These are phyloP conservation scores for Okamejei kenojei DNA, from an alignment of 2,797 vertebrate genomes.

Conservation along the genomic window DNA sequence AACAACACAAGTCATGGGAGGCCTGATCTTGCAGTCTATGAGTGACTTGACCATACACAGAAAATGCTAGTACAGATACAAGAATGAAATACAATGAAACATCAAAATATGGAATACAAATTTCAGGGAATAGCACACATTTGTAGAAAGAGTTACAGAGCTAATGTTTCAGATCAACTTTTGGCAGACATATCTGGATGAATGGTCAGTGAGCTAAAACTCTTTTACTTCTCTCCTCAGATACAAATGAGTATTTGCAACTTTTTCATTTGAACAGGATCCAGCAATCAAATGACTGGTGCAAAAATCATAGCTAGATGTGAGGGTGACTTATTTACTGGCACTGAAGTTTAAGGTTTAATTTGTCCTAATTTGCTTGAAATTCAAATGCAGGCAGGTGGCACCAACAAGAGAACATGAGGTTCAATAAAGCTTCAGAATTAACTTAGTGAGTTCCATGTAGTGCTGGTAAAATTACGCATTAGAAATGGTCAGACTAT, in stretches of 20 bases:
- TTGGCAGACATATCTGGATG: too few relatives aligned
- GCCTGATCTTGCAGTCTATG: neutral
- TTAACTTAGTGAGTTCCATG: neutral
- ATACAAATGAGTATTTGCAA: too few relatives aligned
- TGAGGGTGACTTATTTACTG: neutral
- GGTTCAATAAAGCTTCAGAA: neutral
- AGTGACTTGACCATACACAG: neutral
- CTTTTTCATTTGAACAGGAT: too few relatives aligned
- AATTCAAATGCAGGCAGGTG: neutral
- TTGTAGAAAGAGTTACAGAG: too few relatives aligned
- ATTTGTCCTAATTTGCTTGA: neutral
- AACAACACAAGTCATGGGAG: too few relatives aligned
- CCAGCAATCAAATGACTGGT: neutral
- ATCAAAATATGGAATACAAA: too few relatives aligned
- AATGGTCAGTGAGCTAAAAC: too few relatives aligned
- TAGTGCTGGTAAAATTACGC: neutral
- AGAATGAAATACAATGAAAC: too few relatives aligned
- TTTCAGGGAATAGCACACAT: too few relatives aligned
- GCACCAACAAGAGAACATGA: neutral
- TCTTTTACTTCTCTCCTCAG: too few relatives aligned
- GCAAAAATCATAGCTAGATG: neutral
- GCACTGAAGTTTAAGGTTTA: neutral
- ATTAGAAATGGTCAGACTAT: neutral
- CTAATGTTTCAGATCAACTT: too few relatives aligned
- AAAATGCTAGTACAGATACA: neutral